phyloP scores from a whole-genome alignment of 2,888 invertebrate genomes.

The Lasius fuliginosus region DNA sequence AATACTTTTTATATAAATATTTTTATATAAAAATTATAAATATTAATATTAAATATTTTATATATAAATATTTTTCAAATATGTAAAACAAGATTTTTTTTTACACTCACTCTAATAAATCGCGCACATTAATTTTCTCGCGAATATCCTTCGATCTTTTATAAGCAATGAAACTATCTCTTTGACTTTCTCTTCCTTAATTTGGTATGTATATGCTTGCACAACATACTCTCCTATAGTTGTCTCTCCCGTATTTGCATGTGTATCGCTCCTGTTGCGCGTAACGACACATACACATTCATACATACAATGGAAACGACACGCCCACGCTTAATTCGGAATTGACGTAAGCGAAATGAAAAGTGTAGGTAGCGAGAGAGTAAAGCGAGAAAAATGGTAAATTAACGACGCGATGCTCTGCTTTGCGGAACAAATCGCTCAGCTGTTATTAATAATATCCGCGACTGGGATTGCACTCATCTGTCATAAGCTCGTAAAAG shows the following conservation, averaged over 20 bases:
- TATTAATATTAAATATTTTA: too few relatives aligned
- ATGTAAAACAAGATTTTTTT: neutral
- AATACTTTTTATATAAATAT: neutral
- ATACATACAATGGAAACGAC: conserved; percentile 1
- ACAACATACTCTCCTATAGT: conserved; percentile 33
- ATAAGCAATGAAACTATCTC: neutral
- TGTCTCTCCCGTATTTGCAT: conserved; percentile 36
- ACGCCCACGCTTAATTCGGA: conserved; percentile 57
- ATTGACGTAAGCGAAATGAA: conserved; percentile 56
- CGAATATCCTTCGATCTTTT: neutral
- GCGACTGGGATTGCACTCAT: conserved; percentile 3
- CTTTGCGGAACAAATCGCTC: conserved; percentile 27
- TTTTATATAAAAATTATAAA: neutral
- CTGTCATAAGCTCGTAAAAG: conserved; percentile 20
- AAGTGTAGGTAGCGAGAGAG: conserved; percentile 4
- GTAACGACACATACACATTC: neutral
- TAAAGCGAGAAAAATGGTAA: conserved; percentile 33
- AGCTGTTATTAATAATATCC: conserved; percentile 27
- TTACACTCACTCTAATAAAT: neutral
- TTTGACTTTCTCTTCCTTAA: conserved; percentile 51
- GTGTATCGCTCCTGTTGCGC: conserved; percentile 8
- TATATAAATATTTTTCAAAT: neutral
- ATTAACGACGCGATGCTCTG: conserved; percentile 9
- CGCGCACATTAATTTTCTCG: conserved; percentile 9
- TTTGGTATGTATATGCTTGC: conserved; percentile 38